Conservation (phyloP, 2,888 invertebrate species). For the Beris chalybata region DNA sequence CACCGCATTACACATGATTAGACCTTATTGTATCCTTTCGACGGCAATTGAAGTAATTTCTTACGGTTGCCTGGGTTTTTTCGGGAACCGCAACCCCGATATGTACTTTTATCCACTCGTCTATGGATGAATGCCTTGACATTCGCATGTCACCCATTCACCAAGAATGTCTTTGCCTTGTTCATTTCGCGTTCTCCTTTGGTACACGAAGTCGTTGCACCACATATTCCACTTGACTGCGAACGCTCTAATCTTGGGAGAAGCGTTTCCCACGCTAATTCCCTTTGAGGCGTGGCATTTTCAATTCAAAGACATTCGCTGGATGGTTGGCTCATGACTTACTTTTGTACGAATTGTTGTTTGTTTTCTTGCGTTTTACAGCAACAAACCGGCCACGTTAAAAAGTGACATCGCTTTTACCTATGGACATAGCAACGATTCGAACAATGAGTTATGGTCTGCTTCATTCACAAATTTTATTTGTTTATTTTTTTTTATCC, state of each 20-base stretch:
- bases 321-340: slow-evolving; percentile 9
- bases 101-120: slow-evolving; percentile 1
- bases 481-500: no score
- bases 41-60: slow-evolving; percentile 23
- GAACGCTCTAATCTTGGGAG: slow-evolving; percentile 4
- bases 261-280: slow-evolving; percentile 35
- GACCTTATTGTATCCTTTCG: slow-evolving; percentile 35
- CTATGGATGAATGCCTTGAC: slow-evolving; percentile 29
- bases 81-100: slow-evolving; percentile 2
- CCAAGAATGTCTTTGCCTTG: background rate
- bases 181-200: no score
- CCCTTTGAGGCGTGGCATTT: slow-evolving; percentile 31
- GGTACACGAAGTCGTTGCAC: background rate
- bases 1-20: slow-evolving; percentile 36
- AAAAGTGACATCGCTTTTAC: no score
- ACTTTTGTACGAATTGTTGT: background rate
- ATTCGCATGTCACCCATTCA: slow-evolving; percentile 23
- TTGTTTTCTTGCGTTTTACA: slow-evolving; percentile 4
- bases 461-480: no score
- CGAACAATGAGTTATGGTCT: no score
- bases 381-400: no score
- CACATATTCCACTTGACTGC: slow-evolving; percentile 27
- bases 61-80: slow-evolving; percentile 17
- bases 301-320: slow-evolving; percentile 23
- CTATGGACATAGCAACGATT: no score